Percentiles rank a stretch among this genome's conserved stretches.
Conservation (phyloP, 2,113 vertebrate species). For the Aegithalos caudatus region DNA sequence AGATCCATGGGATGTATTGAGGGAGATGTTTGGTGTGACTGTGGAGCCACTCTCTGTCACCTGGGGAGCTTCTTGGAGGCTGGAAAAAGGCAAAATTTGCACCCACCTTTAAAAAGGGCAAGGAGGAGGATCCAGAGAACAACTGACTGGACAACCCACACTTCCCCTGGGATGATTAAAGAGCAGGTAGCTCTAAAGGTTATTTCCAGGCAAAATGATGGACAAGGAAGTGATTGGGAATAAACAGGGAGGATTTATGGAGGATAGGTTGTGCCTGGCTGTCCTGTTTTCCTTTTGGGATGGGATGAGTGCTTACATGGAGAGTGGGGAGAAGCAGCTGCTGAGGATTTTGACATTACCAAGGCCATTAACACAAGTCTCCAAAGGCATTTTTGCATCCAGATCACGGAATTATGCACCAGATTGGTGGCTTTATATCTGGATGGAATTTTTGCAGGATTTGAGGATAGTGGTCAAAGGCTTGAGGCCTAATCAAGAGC, state of each 20-base stretch:
- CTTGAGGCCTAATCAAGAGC: not conserved
- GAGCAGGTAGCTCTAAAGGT: not conserved
- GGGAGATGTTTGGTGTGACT: not conserved
- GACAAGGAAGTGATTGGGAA: not conserved
- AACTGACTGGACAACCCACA: not conserved
- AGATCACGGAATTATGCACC: not conserved
- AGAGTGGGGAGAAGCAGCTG: not conserved
- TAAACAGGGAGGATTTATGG: not conserved
- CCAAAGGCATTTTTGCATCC: not conserved
- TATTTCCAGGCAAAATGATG: not conserved
- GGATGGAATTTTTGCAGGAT: not conserved
- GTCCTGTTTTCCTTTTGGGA: not conserved
- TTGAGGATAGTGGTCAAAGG: not conserved
- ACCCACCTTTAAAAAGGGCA: not conserved
- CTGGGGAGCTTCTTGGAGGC: not conserved
- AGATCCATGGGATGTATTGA: not conserved
- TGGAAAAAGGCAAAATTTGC: not conserved
- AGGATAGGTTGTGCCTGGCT: not conserved
- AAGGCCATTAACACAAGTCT: not conserved
- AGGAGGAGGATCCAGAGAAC: not conserved
- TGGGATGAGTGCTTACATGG: not conserved
- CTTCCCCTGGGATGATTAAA: not conserved
- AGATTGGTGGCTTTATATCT: not conserved
- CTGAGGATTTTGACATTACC: not conserved
- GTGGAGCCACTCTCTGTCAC: not conserved